A percentile compares a stretch with the other conserved stretches of the same genome.
Evolutionary conservation across 23 tunicate species (phyloP).

Genomic region (Styela plicata): DNA sequence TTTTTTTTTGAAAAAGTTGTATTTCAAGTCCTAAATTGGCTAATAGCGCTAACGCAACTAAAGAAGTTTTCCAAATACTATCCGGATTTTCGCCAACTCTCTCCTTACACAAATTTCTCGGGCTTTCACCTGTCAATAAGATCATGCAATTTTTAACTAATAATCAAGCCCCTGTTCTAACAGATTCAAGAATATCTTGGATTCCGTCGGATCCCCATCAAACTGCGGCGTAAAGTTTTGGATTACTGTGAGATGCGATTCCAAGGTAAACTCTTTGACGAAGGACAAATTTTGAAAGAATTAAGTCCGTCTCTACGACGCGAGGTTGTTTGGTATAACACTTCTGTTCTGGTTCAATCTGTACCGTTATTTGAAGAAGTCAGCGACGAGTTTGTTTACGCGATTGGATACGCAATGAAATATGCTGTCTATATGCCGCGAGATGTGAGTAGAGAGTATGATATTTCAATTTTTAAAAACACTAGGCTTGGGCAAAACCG

Average conservation of each 20-base stretch:
- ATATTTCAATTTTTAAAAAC: no score
- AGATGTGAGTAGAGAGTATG: slow-evolving; percentile 30
- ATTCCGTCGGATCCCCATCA: slow-evolving; percentile 44
- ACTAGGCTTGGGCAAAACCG: no score
- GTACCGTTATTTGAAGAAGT: slow-evolving; percentile 82
- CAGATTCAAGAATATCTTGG: slow-evolving; percentile 64
- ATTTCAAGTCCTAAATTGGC: no score
- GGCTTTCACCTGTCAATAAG: no score
- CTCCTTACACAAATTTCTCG: no score
- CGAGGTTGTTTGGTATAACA: slow-evolving; percentile 64
- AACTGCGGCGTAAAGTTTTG: slow-evolving; percentile 36
- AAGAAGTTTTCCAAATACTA: no score
- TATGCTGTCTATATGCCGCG: slow-evolving; percentile 53
- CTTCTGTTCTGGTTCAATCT: slow-evolving; percentile 71
- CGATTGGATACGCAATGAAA: slow-evolving; percentile 43
- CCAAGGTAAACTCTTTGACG: slow-evolving; percentile 90
- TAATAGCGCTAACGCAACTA: no score
- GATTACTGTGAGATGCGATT: slow-evolving; percentile 65
- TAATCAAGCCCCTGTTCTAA: no score
- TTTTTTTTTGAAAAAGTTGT: no score
- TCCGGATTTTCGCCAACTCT: no score
- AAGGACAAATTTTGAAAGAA: slow-evolving; percentile 61
- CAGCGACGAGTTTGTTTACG: slow-evolving; percentile 75
- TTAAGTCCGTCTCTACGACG: slow-evolving; percentile 68
- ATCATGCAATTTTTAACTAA: no score